phyloP scores from a whole-genome alignment of 2,888 invertebrate species.

The Phrixothrix hirtus region DNA sequence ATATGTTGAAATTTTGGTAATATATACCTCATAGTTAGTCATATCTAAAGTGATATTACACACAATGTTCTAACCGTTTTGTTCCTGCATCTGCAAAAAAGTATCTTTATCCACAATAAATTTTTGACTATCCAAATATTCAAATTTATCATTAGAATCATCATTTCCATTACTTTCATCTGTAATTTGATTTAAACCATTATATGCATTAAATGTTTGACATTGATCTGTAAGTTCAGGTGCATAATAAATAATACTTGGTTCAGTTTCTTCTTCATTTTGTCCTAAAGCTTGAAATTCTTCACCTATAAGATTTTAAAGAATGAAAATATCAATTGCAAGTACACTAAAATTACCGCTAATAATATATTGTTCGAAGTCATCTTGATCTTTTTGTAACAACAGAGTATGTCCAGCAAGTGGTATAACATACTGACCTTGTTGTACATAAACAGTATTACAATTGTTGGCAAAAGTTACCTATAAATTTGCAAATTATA shows the following conservation, averaged over 20 bases:
- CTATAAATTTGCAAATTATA: slow-evolving; percentile 8
- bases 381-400: slow-evolving; percentile 18
- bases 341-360: slow-evolving; percentile 3
- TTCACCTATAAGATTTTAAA: slow-evolving; percentile 2
- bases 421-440: slow-evolving; percentile 30
- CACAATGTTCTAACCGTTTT: background rate
- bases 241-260: slow-evolving; percentile 3
- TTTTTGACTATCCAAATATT: background rate
- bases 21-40: no score
- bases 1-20: background rate
- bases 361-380: slow-evolving; percentile 12
- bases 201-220: background rate
- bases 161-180: background rate
- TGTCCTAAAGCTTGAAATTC: slow-evolving; percentile 4
- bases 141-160: background rate
- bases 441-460: slow-evolving; percentile 21
- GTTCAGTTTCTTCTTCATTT: slow-evolving; percentile 1
- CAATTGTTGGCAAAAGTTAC: slow-evolving; percentile 17
- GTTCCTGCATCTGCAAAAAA: background rate
- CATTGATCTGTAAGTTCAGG: background rate
- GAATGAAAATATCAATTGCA: background rate
- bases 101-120: no score
- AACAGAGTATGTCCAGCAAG: slow-evolving; percentile 24
- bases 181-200: no score
- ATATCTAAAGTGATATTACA: no score